Evolutionary conservation across 2,888 invertebrate species (phyloP).

Genomic region (Incurvaria masculella): DNA sequence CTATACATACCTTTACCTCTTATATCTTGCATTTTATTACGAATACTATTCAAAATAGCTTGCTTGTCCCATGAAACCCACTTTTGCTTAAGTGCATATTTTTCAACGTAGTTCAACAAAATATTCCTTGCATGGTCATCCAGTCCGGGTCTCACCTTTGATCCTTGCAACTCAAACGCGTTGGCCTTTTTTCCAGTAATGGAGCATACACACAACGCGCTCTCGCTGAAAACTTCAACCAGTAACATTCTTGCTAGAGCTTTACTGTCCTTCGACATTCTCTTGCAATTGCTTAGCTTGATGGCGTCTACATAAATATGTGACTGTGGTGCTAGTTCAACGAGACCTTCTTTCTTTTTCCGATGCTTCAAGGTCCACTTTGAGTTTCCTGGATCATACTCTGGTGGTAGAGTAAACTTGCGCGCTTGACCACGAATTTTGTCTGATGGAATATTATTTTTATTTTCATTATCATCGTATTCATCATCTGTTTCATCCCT

Average conservation of each 20-base stretch:
- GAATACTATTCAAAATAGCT: too few relatives aligned
- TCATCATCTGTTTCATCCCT: not conserved
- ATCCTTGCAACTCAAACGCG: constrained; percentile 6
- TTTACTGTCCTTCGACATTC: constrained; percentile 4
- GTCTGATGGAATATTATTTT: not conserved
- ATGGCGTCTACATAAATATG: too few relatives aligned
- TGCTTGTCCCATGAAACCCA: too few relatives aligned
- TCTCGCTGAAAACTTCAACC: constrained; percentile 7
- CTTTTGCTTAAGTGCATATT: too few relatives aligned
- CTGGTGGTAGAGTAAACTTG: constrained; percentile 1
- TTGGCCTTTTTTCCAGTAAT: constrained; percentile 7
- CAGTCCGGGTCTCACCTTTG: constrained; percentile 7
- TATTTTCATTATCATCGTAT: not conserved
- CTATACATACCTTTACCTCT: too few relatives aligned
- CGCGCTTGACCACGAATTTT: constrained; percentile 1
- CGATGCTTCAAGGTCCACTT: too few relatives aligned
- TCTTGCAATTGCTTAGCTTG: constrained; percentile 2
- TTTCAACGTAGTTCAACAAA: too few relatives aligned
- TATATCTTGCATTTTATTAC: too few relatives aligned
- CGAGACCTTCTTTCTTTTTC: too few relatives aligned
- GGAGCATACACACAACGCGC: constrained; percentile 7
- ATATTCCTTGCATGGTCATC: too few relatives aligned
- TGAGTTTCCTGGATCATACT: too few relatives aligned
- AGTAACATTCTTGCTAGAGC: constrained; percentile 8
- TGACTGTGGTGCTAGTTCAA: too few relatives aligned